phyloP scores from a whole-genome alignment of 2,888 invertebrate species.

The Netelia fuscicornis region DNA sequence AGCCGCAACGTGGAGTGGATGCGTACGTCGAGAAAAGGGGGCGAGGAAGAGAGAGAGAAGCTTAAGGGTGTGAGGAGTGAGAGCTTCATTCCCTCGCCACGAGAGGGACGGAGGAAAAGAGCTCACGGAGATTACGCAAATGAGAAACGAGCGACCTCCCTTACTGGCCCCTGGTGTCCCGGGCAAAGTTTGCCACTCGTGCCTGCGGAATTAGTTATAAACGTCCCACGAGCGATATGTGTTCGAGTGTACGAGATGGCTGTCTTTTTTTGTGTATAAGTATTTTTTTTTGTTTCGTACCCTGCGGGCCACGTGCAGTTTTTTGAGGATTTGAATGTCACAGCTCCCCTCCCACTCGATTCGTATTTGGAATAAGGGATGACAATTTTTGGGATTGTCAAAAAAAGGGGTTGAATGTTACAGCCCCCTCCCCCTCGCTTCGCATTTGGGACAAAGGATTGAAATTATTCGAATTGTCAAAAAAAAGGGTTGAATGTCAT shows the following conservation, averaged over 20 bases:
- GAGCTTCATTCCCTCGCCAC: slow-evolving; percentile 1
- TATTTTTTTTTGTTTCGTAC: too few species aligned
- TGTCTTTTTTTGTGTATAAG: too few species aligned
- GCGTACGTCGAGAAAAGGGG: slow-evolving; percentile 28
- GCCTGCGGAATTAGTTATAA: neutral
- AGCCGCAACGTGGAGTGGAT: slow-evolving; percentile 45
- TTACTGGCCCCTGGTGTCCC: neutral
- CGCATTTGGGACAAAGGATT: too few species aligned
- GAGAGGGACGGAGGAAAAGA: slow-evolving; percentile 52
- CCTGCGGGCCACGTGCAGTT: too few species aligned
- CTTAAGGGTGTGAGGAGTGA: slow-evolving; percentile 48
- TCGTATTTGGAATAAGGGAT: too few species aligned
- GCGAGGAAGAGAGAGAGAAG: slow-evolving; percentile 55
- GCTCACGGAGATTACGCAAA: slow-evolving; percentile 83
- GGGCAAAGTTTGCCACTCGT: slow-evolving; percentile 78
- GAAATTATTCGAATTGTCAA: too few species aligned
- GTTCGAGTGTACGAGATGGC: neutral
- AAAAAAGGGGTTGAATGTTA: too few species aligned
- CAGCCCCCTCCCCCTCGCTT: too few species aligned
- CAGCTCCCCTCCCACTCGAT: too few species aligned
- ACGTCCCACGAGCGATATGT: neutral
- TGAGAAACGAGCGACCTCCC: slow-evolving; percentile 81
- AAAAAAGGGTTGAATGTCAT: too few species aligned
- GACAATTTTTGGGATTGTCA: too few species aligned
- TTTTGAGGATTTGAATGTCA: too few species aligned